Base-by-base conservation (phyloP, 1,140 invertebrate genomes). In the Galleria mellonella region DNA sequence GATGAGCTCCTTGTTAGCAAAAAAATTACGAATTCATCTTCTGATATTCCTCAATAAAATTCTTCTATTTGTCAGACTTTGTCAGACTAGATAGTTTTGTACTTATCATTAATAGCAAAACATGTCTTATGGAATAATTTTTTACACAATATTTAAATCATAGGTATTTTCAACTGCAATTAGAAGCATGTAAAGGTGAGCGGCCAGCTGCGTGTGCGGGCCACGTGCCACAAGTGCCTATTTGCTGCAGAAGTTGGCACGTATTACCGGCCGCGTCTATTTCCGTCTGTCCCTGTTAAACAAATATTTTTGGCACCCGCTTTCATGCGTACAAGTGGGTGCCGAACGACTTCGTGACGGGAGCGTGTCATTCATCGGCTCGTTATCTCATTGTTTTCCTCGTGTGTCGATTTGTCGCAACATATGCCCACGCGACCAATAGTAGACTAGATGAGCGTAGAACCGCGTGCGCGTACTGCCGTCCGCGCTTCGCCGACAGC, bases 361-460 rank as follows among this genome's bases (percentile, higher is more conserved):
- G 56, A 72, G 54, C 62, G 51, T 81, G 78, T 82, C 82, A 85
- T 85, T 85, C 82, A 83, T 85, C 73, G 72, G 67, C 63, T 77
- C 69, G 68, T 71, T 73, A 69, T 69, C 73, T 65, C 74, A 75
- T 82, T 81, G 81, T 82, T 73, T 73, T 81, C 64, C 59, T 72
- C 66, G 65, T 57, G 65, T 67, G 65, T 72, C 74, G 69, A 78
- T 76, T 78, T 64, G 72, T 68, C 61, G 53, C 46, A 55, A 55
- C 64, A 63, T 58, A 59, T 68, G 62, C 61, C 49, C 31, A 53
- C 41, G 59, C 55, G 53, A 48, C 79, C 76, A 77, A 78, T 82
- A 71, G 73, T 67, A 60, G 55, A 69, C 62, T 71, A 62, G 62
- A 61, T 29, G 57, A 62, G 47, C 43, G 33, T 32, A 50, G 44